Percentiles rank a stretch among this genome's conserved stretches.
Conservation (phyloP, 2,888 invertebrate species). For the Nasonia oneida region DNA sequence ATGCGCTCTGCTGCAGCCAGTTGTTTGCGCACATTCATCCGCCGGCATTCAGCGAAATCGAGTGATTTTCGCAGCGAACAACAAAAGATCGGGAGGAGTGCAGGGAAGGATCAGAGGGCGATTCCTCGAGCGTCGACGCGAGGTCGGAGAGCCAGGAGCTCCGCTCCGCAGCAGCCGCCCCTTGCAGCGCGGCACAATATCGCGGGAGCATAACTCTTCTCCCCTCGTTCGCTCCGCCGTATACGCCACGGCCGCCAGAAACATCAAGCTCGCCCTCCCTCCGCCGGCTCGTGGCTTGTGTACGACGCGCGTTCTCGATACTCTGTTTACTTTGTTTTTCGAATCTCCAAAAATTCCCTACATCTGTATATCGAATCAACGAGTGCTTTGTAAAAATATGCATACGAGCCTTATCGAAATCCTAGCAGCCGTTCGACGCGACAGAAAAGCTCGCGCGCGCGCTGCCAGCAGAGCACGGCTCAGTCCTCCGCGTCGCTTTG, state of each 20-base stretch:
- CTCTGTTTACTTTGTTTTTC: too few relatives aligned
- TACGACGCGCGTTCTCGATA: neutral
- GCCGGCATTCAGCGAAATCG: too few relatives aligned
- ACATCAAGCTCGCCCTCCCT: slow-evolving; percentile 73
- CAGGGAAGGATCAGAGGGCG: slow-evolving; percentile 55
- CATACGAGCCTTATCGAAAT: too few relatives aligned
- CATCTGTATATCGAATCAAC: too few relatives aligned
- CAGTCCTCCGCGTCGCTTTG: slow-evolving; percentile 70
- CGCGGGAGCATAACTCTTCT: slow-evolving; percentile 79
- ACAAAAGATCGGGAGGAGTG: too few relatives aligned
- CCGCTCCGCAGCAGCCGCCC: slow-evolving; percentile 68
- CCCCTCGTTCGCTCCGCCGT: slow-evolving; percentile 77
- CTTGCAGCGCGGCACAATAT: slow-evolving; percentile 78
- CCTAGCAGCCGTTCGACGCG: neutral
- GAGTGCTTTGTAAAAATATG: too few relatives aligned
- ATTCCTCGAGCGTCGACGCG: slow-evolving; percentile 28
- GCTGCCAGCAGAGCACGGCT: too few relatives aligned
- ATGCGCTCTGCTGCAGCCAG: neutral
- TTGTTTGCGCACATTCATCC: neutral
- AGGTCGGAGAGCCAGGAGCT: slow-evolving; percentile 55
- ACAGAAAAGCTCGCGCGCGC: neutral
- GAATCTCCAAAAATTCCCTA: too few relatives aligned
- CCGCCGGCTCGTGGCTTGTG: neutral
- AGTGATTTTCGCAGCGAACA: too few relatives aligned
- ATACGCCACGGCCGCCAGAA: slow-evolving; percentile 76